Evolutionary conservation across 2,797 vertebrate genomes (phyloP).

Genomic region (Rhabdomys pumilio): DNA sequence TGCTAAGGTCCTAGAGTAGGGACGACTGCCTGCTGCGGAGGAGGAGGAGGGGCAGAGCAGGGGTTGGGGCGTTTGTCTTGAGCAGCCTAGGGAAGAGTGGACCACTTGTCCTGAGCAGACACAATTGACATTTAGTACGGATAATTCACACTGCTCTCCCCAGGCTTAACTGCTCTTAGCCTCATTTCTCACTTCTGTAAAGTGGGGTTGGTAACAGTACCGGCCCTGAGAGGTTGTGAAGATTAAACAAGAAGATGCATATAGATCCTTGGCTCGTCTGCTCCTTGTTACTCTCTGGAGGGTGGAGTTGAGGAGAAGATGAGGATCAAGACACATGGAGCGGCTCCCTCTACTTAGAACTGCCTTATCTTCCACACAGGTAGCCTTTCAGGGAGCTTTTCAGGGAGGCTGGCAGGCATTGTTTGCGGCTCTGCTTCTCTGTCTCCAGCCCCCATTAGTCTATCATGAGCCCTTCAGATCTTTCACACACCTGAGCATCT

Average conservation of each 20-base stretch:
- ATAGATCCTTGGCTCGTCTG: neutral
- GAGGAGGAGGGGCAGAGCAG: neutral
- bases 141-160: neutral
- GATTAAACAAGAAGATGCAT: neutral
- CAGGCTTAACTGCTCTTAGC: neutral
- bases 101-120: neutral
- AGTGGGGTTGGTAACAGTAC: neutral
- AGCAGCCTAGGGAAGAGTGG: neutral
- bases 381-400: no score
- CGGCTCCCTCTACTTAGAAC: neutral
- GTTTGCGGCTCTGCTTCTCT: rapidly evolving
- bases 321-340: neutral
- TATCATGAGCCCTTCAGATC: neutral
- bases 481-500: neutral
- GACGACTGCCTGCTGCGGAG: neutral
- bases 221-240: neutral
- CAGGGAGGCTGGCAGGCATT: neutral
- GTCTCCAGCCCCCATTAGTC: rapidly evolving
- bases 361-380: neutral
- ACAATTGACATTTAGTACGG: neutral
- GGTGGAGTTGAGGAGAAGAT: neutral
- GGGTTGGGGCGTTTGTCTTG: neutral
- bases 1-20: neutral
- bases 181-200: neutral
- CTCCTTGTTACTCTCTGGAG: neutral